phyloP scores from a whole-genome alignment of 2,888 invertebrate genomes.

The Acheta domesticus region DNA sequence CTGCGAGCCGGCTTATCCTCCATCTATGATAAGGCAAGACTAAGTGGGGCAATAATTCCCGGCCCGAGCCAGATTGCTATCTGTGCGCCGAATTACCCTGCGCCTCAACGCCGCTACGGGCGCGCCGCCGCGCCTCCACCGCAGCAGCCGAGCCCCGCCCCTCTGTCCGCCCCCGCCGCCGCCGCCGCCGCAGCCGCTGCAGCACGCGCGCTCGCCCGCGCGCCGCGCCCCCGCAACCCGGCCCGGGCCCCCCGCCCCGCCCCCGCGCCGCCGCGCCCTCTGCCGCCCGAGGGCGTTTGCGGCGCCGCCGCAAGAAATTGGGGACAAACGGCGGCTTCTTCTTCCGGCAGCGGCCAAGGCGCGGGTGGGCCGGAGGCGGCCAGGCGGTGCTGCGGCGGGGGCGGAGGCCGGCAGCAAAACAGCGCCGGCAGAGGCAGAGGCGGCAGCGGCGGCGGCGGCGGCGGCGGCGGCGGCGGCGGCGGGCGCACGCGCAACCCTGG shows the following conservation, averaged over 20 bases:
- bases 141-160: neutral
- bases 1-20: slow-evolving; percentile 28
- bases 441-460: neutral
- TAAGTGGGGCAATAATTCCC: slow-evolving; percentile 32
- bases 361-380: neutral
- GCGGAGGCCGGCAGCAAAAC: neutral
- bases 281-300: neutral
- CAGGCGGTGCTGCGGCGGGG: neutral
- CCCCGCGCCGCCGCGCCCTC: neutral
- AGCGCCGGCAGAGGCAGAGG: neutral
- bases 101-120: neutral
- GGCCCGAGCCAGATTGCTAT: slow-evolving; percentile 18
- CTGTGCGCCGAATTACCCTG: slow-evolving; percentile 1
- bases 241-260: too few species aligned
- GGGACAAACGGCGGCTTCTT: slow-evolving; percentile 18
- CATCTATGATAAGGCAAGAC: slow-evolving; percentile 30
- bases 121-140: neutral
- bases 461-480: neutral
- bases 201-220: neutral
- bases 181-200: neutral
- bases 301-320: slow-evolving; percentile 7
- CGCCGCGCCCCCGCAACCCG: neutral
- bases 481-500: neutral
- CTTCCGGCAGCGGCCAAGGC: slow-evolving; percentile 6
- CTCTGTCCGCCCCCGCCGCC: neutral